A percentile compares a stretch with the other conserved stretches of the same genome.
Conservation (phyloP, 2,113 vertebrate species). For the Crotalus horridus region DNA sequence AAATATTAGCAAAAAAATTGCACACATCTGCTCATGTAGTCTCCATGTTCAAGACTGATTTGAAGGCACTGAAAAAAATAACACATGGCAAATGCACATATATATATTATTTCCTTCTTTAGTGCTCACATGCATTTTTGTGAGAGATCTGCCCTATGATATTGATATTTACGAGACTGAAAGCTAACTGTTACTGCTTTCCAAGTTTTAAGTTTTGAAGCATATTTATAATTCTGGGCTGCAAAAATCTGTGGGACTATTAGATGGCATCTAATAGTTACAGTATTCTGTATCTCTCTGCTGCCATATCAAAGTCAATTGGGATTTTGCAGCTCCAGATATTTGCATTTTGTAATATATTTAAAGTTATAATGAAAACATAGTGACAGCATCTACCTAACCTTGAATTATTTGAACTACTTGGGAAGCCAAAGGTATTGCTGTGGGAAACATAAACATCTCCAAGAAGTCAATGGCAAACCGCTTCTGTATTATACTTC, state of each 20-base stretch:
- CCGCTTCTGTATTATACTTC: not conserved
- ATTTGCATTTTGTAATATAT: not conserved
- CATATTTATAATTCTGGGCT: not conserved
- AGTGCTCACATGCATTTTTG: not conserved
- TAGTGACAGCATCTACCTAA: not conserved
- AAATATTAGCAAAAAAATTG: not conserved
- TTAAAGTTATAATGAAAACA: not conserved
- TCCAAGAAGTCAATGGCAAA: not conserved
- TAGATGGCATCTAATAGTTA: not conserved
- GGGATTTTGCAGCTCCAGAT: not conserved
- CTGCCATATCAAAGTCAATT: not conserved
- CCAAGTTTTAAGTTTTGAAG: not conserved
- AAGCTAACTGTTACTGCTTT: not conserved
- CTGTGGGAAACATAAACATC: not conserved
- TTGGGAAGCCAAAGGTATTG: not conserved
- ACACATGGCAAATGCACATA: not conserved
- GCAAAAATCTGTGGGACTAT: not conserved
- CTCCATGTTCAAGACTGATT: not conserved
- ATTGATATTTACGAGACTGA: not conserved
- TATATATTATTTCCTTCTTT: not conserved
- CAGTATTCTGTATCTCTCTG: not conserved
- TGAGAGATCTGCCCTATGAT: not conserved
- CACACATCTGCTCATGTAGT: not conserved
- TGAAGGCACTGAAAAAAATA: not conserved
- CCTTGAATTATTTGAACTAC: not conserved